Evolutionary conservation across 1,140 invertebrate genomes (phyloP).

Genomic region (Aphidius gifuensis): DNA sequence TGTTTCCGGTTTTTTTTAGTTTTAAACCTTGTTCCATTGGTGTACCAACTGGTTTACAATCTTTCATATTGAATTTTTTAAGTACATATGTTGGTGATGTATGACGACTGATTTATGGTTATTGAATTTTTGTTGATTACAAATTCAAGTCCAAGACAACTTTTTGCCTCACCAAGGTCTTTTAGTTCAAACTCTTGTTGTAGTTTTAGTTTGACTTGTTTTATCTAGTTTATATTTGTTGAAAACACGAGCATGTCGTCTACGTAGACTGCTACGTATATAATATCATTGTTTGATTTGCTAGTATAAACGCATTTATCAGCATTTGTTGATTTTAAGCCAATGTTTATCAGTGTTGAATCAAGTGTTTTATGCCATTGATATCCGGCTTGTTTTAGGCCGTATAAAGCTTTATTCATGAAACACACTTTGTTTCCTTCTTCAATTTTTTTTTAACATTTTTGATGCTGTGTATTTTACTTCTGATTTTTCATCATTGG

Average conservation of each 20-base stretch:
- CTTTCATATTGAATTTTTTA: conserved; percentile 10
- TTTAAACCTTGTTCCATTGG: conserved; percentile 5
- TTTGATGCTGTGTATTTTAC: conserved; percentile 11
- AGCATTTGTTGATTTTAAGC: conserved; percentile 19
- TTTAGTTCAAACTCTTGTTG: too few species aligned
- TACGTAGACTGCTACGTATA: conserved; percentile 40
- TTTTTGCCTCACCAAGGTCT: too few species aligned
- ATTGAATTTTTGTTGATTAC: too few species aligned
- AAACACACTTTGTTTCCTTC: conserved; percentile 19
- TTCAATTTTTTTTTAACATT: conserved; percentile 14
- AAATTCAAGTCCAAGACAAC: too few species aligned
- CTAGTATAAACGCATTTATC: conserved; percentile 30
- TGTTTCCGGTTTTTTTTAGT: conserved; percentile 3
- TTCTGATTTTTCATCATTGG: background rate
- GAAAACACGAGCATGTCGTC: conserved; percentile 41
- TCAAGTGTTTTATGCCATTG: conserved; percentile 32
- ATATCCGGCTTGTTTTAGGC: conserved; percentile 35
- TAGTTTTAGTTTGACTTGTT: background rate
- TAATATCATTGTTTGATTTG: conserved; percentile 20
- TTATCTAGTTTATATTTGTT: conserved; percentile 19
- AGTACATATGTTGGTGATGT: background rate
- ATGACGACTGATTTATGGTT: too few species aligned
- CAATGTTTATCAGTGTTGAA: conserved; percentile 19
- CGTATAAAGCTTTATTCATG: conserved; percentile 39
- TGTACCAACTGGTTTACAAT: conserved; percentile 11